Evolutionary conservation across 2,113 vertebrate genomes (phyloP), one percentile per base, ranked within the genome.

Genomic region (Scomber scombrus): DNA sequence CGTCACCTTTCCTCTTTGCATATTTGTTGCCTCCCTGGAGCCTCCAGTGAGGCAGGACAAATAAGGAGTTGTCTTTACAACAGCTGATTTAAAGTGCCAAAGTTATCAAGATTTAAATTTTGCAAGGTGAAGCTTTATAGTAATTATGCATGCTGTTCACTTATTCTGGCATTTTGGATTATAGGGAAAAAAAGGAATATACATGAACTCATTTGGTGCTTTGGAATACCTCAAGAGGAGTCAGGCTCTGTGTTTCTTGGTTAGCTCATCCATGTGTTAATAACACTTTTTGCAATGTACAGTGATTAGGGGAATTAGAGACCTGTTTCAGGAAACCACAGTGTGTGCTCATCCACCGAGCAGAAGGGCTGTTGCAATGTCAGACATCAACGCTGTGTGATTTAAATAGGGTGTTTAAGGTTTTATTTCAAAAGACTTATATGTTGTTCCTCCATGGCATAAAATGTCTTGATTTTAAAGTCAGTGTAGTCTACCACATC

Each of bases 221-320:
- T 51, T 29, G 16, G 55, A 65, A 69, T 67, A 65, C 47, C 72
- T 80, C 49, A 29, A 60, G 67, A 76, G 45, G 51, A 77, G 51
- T 45, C 49, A 19, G 55, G 54, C 67, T 71, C 21, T 62, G 54
- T 73, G 72, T 80, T 69, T 70, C 81, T 70, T 45, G 26, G 51
- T 75, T 66, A 66, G 73, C 60, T 81, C 70, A 74, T 50, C 52
- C 73, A 75, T 57, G 69, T 78, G 65, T 71, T 52, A 82, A 73
- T 64, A 68, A 66, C 31, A 71, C 21, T 46, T 84, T 84, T 60
- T 87, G 64, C 55, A 78, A 47, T 75, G 74, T 74, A 81, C 58
- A 84, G 72, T 66, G 69, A 78, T 84, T 69, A 56, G 15, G 60
- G 77, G 82, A 84, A 80, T 83, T 80, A 76, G 67, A 70, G 68